These are phyloP conservation scores for Geophilus truncorum DNA, from an alignment of 2,888 invertebrate species.

Conservation along the genomic window DNA sequence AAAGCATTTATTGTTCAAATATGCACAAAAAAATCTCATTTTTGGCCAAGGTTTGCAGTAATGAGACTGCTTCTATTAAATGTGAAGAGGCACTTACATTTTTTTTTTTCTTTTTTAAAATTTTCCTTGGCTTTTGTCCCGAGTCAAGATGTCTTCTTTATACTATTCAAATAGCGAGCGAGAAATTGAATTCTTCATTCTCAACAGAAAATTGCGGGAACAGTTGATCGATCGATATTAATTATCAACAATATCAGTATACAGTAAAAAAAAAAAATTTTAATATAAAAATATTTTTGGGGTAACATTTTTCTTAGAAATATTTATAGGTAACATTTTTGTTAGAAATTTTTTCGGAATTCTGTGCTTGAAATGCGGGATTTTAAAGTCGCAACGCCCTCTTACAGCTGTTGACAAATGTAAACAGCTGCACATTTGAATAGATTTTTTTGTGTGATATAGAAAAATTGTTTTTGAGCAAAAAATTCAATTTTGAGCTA, in stretches of 20 bases:
- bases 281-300: too few relatives aligned
- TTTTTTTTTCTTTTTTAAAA: neutral
- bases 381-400: too few relatives aligned
- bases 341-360: too few relatives aligned
- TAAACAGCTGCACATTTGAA: neutral
- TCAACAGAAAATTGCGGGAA: neutral
- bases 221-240: neutral
- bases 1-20: constrained; percentile 25
- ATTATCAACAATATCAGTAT: neutral
- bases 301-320: too few relatives aligned
- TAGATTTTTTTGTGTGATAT: neutral
- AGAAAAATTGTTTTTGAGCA: too few relatives aligned
- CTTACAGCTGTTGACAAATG: too few relatives aligned
- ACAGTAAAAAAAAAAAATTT: neutral
- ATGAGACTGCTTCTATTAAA: constrained; percentile 25
- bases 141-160: constrained; percentile 1
- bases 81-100: constrained; percentile 1
- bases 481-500: too few relatives aligned
- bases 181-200: neutral
- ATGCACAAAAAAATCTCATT: constrained; percentile 21
- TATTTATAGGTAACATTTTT: too few relatives aligned
- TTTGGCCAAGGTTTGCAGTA: constrained; percentile 5
- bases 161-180: neutral
- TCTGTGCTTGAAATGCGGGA: too few relatives aligned
- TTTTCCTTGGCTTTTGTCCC: constrained; percentile 21